Evolutionary conservation across 2,888 invertebrate species (phyloP).

Genomic region (Stenolophus ochropezus): DNA sequence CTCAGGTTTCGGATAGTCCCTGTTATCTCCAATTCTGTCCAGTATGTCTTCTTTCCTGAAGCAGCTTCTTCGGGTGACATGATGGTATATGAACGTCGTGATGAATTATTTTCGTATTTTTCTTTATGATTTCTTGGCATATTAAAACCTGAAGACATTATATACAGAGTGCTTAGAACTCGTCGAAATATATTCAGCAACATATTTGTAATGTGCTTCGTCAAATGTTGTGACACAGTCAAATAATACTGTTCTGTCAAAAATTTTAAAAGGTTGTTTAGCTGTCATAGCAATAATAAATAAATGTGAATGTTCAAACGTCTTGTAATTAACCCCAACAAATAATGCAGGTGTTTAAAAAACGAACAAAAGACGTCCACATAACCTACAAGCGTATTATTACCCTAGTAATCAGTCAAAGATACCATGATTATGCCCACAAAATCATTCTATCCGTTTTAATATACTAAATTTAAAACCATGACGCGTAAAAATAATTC

Average conservation of each 20-base stretch:
- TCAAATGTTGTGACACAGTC: constrained; percentile 24
- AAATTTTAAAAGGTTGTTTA: constrained; percentile 27
- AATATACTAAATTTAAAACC: constrained; percentile 58
- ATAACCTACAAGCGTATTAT: constrained; percentile 49
- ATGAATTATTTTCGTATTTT: constrained; percentile 89
- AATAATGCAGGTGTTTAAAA: constrained; percentile 50
- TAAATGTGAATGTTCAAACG: not conserved
- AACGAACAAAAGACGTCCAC: constrained; percentile 42
- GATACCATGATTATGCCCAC: constrained; percentile 6
- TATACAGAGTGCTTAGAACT: constrained; percentile 39
- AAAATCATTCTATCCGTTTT: constrained; percentile 14
- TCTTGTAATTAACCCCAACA: constrained; percentile 17
- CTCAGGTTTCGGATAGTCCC: constrained; percentile 97
- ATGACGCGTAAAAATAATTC: constrained; percentile 60
- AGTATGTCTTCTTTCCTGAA: constrained; percentile 93
- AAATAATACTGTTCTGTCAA: constrained; percentile 34
- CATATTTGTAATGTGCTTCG: constrained; percentile 29
- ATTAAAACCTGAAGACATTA: constrained; percentile 71
- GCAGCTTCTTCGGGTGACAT: constrained; percentile 95
- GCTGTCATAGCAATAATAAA: constrained; percentile 42
- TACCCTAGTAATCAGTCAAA: constrained; percentile 12
- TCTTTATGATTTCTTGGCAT: constrained; percentile 83
- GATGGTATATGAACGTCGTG: constrained; percentile 90
- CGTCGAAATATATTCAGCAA: constrained; percentile 15
- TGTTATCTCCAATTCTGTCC: constrained; percentile 86